phyloP scores from a whole-genome alignment of 2,888 invertebrate genomes.

The Pollenia amentaria region DNA sequence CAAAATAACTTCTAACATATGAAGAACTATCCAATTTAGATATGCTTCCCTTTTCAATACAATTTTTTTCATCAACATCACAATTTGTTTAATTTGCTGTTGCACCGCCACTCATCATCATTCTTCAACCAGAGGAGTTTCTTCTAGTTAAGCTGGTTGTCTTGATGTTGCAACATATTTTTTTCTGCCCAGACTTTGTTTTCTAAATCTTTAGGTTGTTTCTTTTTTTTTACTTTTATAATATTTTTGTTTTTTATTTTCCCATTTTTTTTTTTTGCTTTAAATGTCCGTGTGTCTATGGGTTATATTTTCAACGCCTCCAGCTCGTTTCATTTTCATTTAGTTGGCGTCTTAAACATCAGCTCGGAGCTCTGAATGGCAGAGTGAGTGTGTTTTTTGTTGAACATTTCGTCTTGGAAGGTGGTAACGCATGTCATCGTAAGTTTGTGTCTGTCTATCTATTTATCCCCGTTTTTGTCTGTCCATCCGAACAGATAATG shows the following conservation, averaged over 20 bases:
- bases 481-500: slow-evolving; percentile 10
- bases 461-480: slow-evolving; percentile 50
- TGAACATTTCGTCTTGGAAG: slow-evolving; percentile 75
- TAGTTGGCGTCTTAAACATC: slow-evolving; percentile 67
- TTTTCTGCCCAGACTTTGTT: slow-evolving; percentile 24
- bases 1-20: no score
- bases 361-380: slow-evolving; percentile 38
- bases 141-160: slow-evolving; percentile 54
- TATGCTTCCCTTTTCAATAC: slow-evolving; percentile 21
- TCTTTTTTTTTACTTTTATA: slow-evolving; percentile 41
- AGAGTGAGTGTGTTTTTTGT: slow-evolving; percentile 13
- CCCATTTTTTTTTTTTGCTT: slow-evolving; percentile 20
- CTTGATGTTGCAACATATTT: slow-evolving; percentile 66
- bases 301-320: slow-evolving; percentile 69
- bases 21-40: no score
- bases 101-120: slow-evolving; percentile 55
- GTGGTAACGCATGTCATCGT: slow-evolving; percentile 84
- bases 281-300: slow-evolving; percentile 55
- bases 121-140: slow-evolving; percentile 57
- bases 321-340: slow-evolving; percentile 71
- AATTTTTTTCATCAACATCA: slow-evolving; percentile 20
- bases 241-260: background rate
- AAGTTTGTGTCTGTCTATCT: slow-evolving; percentile 78
- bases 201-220: slow-evolving; percentile 30
- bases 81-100: slow-evolving; percentile 58